phyloP scores from a whole-genome alignment of 1,140 invertebrate genomes.

The Drosophila insularis region DNA sequence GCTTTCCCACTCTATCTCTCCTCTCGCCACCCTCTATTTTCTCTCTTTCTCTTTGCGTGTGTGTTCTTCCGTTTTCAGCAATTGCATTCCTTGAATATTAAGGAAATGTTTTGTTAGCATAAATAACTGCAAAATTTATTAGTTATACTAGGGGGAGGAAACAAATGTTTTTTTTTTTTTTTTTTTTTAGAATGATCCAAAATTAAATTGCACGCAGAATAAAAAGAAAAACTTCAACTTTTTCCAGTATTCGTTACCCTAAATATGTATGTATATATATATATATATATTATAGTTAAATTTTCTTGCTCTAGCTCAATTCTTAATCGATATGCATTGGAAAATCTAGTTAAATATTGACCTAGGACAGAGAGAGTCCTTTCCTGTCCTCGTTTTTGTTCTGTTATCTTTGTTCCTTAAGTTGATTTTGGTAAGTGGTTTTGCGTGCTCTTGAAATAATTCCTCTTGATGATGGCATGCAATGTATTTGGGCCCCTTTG shows the following conservation, averaged over 20 bases:
- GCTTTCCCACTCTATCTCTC: neutral
- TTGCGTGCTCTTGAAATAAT: conserved; percentile 3
- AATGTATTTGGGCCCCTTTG: neutral
- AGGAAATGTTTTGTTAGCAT: conserved; percentile 8
- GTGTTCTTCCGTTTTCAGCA: conserved; percentile 7
- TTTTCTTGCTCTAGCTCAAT: too few species aligned
- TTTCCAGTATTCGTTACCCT: too few species aligned
- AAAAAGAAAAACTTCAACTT: too few species aligned
- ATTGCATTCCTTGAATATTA: conserved; percentile 9
- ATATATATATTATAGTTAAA: too few species aligned
- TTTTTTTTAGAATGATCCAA: neutral
- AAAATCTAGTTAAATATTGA: too few species aligned
- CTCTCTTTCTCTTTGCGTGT: neutral
- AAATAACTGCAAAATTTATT: conserved; percentile 9
- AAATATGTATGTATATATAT: too few species aligned
- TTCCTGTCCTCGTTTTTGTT: too few species aligned
- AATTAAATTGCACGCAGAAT: too few species aligned
- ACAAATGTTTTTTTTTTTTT: neutral
- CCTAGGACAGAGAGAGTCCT: too few species aligned
- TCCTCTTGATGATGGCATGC: neutral
- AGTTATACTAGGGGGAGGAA: neutral
- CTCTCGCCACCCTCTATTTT: neutral
- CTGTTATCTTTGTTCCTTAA: too few species aligned
- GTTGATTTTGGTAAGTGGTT: neutral
- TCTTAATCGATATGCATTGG: too few species aligned